Percentiles rank a stretch among this genome's conserved stretches.
phyloP scores from a whole-genome alignment of 2,888 invertebrate species.

The Gasteruption jaculator region DNA sequence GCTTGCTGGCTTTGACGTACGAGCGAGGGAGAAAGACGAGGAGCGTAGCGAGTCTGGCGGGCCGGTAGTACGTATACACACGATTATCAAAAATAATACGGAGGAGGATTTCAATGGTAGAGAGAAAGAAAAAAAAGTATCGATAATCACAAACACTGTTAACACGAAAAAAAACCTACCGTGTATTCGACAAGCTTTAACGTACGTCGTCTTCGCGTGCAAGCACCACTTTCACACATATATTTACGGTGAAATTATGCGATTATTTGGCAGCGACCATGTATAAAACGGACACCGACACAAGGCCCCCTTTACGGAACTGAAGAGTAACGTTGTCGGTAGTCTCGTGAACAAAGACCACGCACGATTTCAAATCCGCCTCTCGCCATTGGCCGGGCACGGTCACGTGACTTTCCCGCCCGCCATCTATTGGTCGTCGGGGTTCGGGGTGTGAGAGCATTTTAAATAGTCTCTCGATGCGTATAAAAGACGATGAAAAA shows the following conservation, averaged over 20 bases:
- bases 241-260: slow-evolving; percentile 33
- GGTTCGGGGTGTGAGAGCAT: slow-evolving; percentile 31
- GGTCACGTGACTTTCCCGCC: slow-evolving; percentile 55
- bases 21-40: too few relatives aligned
- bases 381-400: slow-evolving; percentile 52
- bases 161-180: slow-evolving; percentile 33
- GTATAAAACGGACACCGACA: slow-evolving; percentile 48
- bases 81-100: too few relatives aligned
- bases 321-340: slow-evolving; percentile 47
- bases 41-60: too few relatives aligned
- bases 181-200: slow-evolving; percentile 33
- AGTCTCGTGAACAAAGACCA: slow-evolving; percentile 50
- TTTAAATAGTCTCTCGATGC: slow-evolving; percentile 34
- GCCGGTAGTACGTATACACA: too few relatives aligned
- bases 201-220: slow-evolving; percentile 35
- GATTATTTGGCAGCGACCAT: slow-evolving; percentile 41
- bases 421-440: slow-evolving; percentile 51
- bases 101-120: too few relatives aligned
- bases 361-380: slow-evolving; percentile 55
- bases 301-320: slow-evolving; percentile 49
- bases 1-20: too few relatives aligned
- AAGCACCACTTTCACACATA: slow-evolving; percentile 43
- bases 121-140: too few relatives aligned
- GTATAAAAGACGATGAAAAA: slow-evolving; percentile 32
- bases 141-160: too few relatives aligned